Conservation (phyloP, 2,888 invertebrate species). For the Cantharis rustica region DNA sequence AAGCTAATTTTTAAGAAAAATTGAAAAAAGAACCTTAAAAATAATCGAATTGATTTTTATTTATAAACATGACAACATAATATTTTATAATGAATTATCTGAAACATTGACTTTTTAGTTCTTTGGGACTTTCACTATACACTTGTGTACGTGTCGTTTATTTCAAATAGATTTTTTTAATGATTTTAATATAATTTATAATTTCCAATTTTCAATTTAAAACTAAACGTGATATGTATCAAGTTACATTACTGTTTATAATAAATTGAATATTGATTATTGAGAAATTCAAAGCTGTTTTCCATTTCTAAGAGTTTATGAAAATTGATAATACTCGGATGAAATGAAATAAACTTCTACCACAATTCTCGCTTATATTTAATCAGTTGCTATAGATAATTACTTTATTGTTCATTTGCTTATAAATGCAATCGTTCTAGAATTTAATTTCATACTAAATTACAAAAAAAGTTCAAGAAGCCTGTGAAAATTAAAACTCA, state of each 20-base stretch:
- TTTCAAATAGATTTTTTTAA: neutral
- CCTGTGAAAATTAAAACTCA: neutral
- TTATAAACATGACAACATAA: too few species aligned
- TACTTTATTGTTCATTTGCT: neutral
- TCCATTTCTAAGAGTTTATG: neutral
- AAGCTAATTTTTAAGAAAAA: too few species aligned
- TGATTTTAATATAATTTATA: neutral
- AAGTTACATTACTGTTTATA: neutral
- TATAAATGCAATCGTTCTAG: neutral
- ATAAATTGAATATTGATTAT: neutral
- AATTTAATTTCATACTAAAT: neutral
- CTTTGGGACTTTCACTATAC: too few species aligned
- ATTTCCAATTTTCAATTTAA: neutral
- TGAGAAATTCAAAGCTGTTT: neutral
- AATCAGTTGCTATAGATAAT: neutral
- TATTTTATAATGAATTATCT: too few species aligned
- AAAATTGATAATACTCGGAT: neutral
- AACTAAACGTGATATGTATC: neutral
- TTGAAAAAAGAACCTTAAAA: too few species aligned
- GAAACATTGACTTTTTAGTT: too few species aligned
- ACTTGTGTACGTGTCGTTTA: too few species aligned
- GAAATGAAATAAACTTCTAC: neutral
- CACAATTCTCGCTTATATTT: neutral
- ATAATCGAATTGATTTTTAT: too few species aligned
- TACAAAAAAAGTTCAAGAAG: neutral